Conservation (phyloP, 2,113 vertebrate genomes). For the Brachypodius melanocephalos region DNA sequence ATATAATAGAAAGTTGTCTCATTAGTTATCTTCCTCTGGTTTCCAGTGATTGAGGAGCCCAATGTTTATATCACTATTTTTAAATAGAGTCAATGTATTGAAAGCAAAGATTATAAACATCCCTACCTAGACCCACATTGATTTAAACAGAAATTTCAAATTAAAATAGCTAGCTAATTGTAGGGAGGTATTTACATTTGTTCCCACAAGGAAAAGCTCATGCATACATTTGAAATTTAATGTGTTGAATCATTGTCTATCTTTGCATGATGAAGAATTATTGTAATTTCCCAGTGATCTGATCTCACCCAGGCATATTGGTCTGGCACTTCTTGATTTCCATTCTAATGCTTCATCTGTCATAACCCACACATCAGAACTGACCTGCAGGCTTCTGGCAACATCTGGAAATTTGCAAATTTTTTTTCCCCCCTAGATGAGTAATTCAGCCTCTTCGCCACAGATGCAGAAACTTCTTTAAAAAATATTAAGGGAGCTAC, state of each 20-base stretch:
- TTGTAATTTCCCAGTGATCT: background rate
- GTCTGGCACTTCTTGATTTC: constrained; percentile 11
- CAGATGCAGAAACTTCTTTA: background rate
- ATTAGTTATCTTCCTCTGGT: background rate
- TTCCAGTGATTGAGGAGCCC: background rate
- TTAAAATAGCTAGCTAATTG: background rate
- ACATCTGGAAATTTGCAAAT: background rate
- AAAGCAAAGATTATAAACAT: background rate
- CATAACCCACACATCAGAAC: background rate
- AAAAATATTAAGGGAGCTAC: background rate
- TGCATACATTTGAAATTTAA: background rate
- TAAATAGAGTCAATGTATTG: background rate
- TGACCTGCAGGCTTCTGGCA: constrained; percentile 7
- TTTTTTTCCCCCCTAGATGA: background rate
- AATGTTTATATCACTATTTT: background rate
- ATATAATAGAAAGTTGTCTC: background rate
- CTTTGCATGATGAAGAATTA: background rate
- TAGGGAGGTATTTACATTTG: background rate
- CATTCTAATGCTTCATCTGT: constrained; percentile 3
- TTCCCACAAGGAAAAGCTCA: background rate
- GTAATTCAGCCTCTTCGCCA: background rate
- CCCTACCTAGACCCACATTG: background rate
- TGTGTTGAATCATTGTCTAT: background rate
- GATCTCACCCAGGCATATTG: background rate
- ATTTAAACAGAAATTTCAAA: background rate